These are phyloP conservation scores for Poecile montanus DNA, from an alignment of 2,797 vertebrate genomes.

Conservation along the genomic window DNA sequence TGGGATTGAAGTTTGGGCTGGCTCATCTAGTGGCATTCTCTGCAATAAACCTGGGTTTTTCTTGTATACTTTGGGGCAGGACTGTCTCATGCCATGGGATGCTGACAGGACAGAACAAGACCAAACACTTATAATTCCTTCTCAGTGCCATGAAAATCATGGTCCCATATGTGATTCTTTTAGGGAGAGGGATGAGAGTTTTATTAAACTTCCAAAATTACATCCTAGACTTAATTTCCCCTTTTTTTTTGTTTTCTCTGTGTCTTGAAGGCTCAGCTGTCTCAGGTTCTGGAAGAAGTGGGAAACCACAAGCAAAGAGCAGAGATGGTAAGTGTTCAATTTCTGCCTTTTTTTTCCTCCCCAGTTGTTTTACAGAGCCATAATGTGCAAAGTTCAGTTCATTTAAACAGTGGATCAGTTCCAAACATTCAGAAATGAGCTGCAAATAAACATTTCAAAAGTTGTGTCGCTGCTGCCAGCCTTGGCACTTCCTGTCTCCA, in stretches of 20 bases:
- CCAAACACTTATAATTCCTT: accelerated
- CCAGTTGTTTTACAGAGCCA: not conserved
- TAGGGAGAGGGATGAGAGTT: accelerated
- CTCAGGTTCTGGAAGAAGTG: slow-evolving; percentile 87
- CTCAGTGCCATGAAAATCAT: not conserved
- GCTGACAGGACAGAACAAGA: not conserved
- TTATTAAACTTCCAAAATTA: not conserved
- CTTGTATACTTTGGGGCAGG: not conserved
- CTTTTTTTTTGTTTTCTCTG: not conserved
- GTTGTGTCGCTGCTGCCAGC: not conserved
- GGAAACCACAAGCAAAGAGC: slow-evolving; percentile 87
- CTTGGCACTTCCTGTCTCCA: not conserved
- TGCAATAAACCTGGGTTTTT: not conserved
- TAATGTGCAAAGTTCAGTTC: not conserved
- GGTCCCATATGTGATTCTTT: not conserved
- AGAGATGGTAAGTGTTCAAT: slow-evolving; percentile 81
- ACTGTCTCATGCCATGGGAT: not conserved
- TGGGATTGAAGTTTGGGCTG: not conserved
- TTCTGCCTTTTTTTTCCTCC: not conserved
- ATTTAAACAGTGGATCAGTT: not conserved
- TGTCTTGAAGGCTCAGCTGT: slow-evolving; percentile 84
- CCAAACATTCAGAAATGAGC: not conserved
- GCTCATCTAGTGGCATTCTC: not conserved
- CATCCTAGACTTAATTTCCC: not conserved
- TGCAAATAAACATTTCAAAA: not conserved